These are phyloP conservation scores for Dallia pectoralis DNA, from an alignment of 2,797 vertebrate species.

Conservation along the genomic window DNA sequence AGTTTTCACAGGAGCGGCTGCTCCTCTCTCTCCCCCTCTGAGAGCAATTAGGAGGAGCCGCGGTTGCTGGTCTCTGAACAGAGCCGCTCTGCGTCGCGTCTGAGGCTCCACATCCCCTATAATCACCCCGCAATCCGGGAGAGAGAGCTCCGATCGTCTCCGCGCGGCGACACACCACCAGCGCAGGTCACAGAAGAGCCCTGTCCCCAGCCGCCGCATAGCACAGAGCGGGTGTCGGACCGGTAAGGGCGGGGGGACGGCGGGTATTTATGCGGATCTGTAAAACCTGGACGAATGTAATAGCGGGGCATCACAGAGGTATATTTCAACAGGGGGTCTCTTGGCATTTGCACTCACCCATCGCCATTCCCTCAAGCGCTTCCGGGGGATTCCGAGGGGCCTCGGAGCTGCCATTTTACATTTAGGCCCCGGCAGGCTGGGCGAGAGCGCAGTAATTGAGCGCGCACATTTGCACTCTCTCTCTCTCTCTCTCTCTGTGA, in stretches of 20 bases:
- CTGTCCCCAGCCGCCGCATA: neutral
- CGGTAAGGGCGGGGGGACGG: neutral
- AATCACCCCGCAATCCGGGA: constrained; percentile 56
- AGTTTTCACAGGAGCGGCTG: constrained; percentile 49
- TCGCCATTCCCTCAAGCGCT: constrained; percentile 31
- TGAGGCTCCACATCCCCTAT: constrained; percentile 42
- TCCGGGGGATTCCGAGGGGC: constrained; percentile 33
- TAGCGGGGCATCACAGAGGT: constrained; percentile 35
- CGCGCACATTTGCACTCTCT: constrained; percentile 47
- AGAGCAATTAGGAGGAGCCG: constrained; percentile 74
- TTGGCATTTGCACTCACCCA: constrained; percentile 41
- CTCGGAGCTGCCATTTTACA: constrained; percentile 51
- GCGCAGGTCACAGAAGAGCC: constrained; percentile 37
- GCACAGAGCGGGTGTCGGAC: neutral
- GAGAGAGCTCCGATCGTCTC: constrained; percentile 54
- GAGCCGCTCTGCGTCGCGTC: constrained; percentile 38
- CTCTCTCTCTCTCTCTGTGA: constrained; percentile 53
- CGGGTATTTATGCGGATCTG: constrained; percentile 21
- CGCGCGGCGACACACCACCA: constrained; percentile 43
- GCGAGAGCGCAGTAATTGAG: constrained; percentile 46
- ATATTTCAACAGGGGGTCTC: constrained; percentile 34
- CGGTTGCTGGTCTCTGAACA: constrained; percentile 67
- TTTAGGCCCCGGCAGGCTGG: constrained; percentile 41
- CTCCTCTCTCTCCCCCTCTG: constrained; percentile 64
- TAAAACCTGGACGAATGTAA: constrained; percentile 51